These are phyloP conservation scores for Drosophila meridiana DNA, from an alignment of 2,888 invertebrate species.

Conservation along the genomic window DNA sequence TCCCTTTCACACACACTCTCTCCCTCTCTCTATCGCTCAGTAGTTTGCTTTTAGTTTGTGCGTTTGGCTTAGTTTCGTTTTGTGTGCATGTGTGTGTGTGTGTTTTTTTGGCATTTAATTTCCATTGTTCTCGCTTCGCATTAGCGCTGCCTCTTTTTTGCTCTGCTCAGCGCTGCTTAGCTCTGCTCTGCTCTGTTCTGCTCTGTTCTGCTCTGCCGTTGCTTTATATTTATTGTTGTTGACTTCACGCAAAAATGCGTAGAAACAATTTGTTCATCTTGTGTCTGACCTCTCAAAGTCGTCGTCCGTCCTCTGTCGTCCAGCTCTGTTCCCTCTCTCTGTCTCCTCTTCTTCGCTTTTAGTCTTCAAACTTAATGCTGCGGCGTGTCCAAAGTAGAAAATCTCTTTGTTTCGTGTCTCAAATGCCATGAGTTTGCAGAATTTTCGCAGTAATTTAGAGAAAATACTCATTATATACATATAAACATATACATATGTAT, in stretches of 20 bases:
- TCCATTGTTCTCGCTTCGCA: slow-evolving; percentile 62
- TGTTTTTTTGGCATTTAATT: slow-evolving; percentile 62
- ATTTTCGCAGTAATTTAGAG: slow-evolving; percentile 53
- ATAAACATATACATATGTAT: background rate
- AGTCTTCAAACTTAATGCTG: slow-evolving; percentile 29
- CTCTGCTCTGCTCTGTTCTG: slow-evolving; percentile 8
- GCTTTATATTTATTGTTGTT: slow-evolving; percentile 31
- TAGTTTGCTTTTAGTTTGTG: slow-evolving; percentile 16
- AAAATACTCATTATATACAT: slow-evolving; percentile 13
- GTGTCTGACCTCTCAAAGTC: slow-evolving; percentile 42
- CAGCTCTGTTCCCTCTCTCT: background rate
- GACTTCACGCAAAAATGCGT: slow-evolving; percentile 56
- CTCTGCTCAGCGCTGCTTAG: background rate
- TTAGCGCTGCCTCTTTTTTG: slow-evolving; percentile 49
- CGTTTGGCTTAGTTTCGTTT: slow-evolving; percentile 51
- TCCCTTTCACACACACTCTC: slow-evolving; percentile 8
- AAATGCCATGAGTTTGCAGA: slow-evolving; percentile 72
- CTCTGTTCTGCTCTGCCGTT: slow-evolving; percentile 21
- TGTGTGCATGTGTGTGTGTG: slow-evolving; percentile 5
- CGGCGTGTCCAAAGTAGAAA: slow-evolving; percentile 61
- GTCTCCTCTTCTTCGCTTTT: background rate
- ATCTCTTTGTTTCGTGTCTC: slow-evolving; percentile 66
- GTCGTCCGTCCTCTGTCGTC: background rate
- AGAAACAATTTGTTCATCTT: slow-evolving; percentile 58
- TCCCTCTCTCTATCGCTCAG: background rate